A percentile compares a stretch with the other conserved stretches of the same genome.
Evolutionary conservation across 2,888 invertebrate genomes (phyloP).

Genomic region (Erannis defoliaria): DNA sequence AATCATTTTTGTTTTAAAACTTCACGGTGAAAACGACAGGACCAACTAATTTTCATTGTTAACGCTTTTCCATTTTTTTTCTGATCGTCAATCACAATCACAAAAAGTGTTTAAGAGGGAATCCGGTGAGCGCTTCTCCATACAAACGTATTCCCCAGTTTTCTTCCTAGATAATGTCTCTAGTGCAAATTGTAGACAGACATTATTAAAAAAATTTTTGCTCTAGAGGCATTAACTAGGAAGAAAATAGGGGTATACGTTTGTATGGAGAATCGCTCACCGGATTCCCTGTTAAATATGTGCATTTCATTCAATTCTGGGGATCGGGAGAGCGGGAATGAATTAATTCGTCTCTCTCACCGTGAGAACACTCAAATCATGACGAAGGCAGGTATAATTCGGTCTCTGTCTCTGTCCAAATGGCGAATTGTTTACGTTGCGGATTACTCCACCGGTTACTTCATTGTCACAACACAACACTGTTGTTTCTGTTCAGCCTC

Average conservation of each 20-base stretch:
- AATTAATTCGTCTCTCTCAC: slow-evolving; percentile 16
- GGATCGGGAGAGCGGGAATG: slow-evolving; percentile 5
- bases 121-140: too few species aligned
- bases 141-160: too few species aligned
- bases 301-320: background rate
- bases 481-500: slow-evolving; percentile 71
- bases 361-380: slow-evolving; percentile 31
- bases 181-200: too few species aligned
- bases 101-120: background rate
- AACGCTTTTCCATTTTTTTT: background rate
- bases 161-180: too few species aligned
- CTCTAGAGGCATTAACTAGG: too few species aligned
- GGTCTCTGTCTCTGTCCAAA: slow-evolving; percentile 34
- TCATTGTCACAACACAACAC: slow-evolving; percentile 57
- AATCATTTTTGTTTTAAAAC: slow-evolving; percentile 21
- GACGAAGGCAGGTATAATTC: slow-evolving; percentile 37
- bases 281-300: too few species aligned
- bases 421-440: slow-evolving; percentile 41
- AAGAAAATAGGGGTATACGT: too few species aligned
- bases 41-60: background rate
- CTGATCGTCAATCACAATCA: background rate
- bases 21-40: background rate
- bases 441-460: slow-evolving; percentile 53
- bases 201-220: too few species aligned
- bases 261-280: too few species aligned